Percentiles rank a stretch among this genome's conserved stretches.
Evolutionary conservation across 2,797 vertebrate genomes (phyloP).

Genomic region (Bradypodion ventrale): DNA sequence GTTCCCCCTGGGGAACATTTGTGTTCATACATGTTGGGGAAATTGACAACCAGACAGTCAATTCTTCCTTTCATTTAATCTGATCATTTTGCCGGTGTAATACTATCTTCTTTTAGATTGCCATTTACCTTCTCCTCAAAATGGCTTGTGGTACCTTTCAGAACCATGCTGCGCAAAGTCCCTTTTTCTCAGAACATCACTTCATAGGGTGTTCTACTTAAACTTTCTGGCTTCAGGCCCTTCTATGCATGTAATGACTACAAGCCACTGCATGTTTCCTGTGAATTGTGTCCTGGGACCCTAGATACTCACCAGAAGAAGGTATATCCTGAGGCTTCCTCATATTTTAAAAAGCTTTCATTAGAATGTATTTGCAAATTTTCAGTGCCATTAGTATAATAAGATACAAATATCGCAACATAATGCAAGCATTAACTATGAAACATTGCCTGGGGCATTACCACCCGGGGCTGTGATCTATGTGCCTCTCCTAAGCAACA

Average conservation of each 20-base stretch:
- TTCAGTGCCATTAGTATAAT: constrained; percentile 40
- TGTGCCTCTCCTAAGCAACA: constrained; percentile 52
- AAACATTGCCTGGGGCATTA: constrained; percentile 63
- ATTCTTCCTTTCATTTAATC: neutral
- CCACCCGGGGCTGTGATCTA: constrained; percentile 62
- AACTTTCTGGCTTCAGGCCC: constrained; percentile 22
- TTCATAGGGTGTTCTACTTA: neutral
- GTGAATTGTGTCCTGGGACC: constrained; percentile 26
- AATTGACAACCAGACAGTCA: neutral
- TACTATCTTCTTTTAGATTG: neutral
- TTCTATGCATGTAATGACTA: constrained; percentile 6
- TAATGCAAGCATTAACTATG: constrained; percentile 65
- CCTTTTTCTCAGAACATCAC: constrained; percentile 23
- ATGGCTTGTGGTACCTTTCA: neutral
- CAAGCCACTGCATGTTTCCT: constrained; percentile 7
- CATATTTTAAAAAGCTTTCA: constrained; percentile 7
- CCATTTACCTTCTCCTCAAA: neutral
- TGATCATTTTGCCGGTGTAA: neutral
- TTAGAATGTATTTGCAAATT: constrained; percentile 31
- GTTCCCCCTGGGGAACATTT: neutral
- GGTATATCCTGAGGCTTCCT: constrained; percentile 23
- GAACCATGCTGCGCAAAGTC: neutral
- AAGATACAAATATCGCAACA: constrained; percentile 57
- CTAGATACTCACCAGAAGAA: constrained; percentile 16
- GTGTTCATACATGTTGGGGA: neutral